A percentile compares a stretch with the other conserved stretches of the same genome.
Conservation (phyloP, 2,113 vertebrate genomes). For the Anarrhichthys ocellatus region DNA sequence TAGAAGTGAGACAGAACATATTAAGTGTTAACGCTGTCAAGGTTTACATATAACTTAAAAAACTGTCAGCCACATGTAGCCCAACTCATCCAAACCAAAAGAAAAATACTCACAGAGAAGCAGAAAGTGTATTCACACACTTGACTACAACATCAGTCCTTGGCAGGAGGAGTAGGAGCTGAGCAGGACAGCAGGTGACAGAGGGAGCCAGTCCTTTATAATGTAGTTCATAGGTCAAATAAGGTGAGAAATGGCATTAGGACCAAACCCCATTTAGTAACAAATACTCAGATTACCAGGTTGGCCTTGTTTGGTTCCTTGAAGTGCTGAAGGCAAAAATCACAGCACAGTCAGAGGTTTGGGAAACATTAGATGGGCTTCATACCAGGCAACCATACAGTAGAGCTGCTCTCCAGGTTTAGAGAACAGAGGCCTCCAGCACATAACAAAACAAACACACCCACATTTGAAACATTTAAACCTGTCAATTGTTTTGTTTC, state of each 20-base stretch:
- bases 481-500: neutral
- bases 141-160: slow-evolving; percentile 28
- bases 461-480: neutral
- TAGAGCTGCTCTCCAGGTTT: neutral
- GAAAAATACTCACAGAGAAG: slow-evolving; percentile 7
- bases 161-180: slow-evolving; percentile 6
- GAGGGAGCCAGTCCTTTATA: slow-evolving; percentile 20
- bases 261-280: neutral
- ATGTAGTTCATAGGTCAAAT: slow-evolving; percentile 20
- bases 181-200: slow-evolving; percentile 7
- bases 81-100: slow-evolving; percentile 9
- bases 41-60: neutral
- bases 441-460: neutral
- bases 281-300: neutral
- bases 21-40: slow-evolving; percentile 17
- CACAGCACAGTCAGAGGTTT: neutral
- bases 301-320: neutral
- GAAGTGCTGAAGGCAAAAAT: neutral
- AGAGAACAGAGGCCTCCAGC: neutral
- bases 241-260: slow-evolving; percentile 2
- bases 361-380: neutral
- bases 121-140: neutral
- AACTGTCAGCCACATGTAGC: neutral
- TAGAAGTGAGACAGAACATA: neutral
- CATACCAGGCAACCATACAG: neutral